Conservation (phyloP, 23 tunicate species). For the Ascidia mentula region DNA sequence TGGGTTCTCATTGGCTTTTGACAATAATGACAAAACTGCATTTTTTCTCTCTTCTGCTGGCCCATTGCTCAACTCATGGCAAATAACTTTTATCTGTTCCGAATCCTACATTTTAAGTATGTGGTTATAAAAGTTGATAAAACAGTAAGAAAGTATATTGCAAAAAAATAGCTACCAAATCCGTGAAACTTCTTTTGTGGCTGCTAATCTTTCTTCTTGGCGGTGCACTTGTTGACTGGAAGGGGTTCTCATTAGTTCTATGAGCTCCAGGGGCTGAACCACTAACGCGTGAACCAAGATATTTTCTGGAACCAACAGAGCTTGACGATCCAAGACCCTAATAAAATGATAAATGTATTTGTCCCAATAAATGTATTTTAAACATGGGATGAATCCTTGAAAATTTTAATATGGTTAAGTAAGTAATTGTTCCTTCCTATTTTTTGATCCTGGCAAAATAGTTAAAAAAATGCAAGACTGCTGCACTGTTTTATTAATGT, state of each 20-base stretch:
- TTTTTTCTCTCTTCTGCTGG: constrained; percentile 24
- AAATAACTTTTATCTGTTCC: constrained; percentile 54
- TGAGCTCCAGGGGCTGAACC: constrained; percentile 13
- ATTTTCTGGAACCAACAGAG: constrained; percentile 51
- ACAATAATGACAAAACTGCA: constrained; percentile 22
- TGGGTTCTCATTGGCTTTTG: constrained; percentile 30
- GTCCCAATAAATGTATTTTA: too few relatives aligned
- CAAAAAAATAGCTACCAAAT: constrained; percentile 16
- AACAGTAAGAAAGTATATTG: neutral
- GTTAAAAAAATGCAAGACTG: too few relatives aligned
- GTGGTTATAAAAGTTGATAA: neutral
- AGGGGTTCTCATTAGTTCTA: neutral
- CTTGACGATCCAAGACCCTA: constrained; percentile 69
- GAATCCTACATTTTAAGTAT: constrained; percentile 41
- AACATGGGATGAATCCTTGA: too few relatives aligned
- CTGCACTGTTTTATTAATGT: too few relatives aligned
- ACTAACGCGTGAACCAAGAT: constrained; percentile 15
- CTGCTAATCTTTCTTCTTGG: constrained; percentile 4
- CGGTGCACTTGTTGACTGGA: constrained; percentile 10
- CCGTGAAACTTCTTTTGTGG: constrained; percentile 23
- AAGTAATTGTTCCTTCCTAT: too few relatives aligned
- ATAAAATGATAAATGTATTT: neutral
- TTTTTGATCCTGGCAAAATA: too few relatives aligned
- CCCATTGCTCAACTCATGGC: constrained; percentile 44
- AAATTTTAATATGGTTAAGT: too few relatives aligned